Base-by-base conservation (phyloP, 1,140 invertebrate species). In the Orchestia grillus region DNA sequence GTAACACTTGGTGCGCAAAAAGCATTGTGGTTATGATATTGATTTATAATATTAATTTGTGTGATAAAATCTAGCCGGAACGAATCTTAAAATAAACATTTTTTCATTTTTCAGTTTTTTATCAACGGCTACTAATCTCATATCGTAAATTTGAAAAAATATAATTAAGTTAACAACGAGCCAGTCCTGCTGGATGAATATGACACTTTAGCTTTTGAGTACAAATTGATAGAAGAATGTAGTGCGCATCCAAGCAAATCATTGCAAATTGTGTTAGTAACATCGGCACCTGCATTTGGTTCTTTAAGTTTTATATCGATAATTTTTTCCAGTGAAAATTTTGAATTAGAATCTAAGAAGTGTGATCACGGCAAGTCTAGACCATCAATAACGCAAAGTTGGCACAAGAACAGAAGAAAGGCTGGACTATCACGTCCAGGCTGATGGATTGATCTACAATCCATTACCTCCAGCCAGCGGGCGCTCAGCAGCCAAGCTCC, bases 351-450 rank as follows among this genome's bases (percentile, higher is more conserved):
- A 77, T 36, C 28, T 36, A 23, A 77, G 62, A 77, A 77, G 62
- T 77, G 11, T 77, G 62, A 77, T 77, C 28, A 77, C 62, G 62
- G 11, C 36, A 28, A 77, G 62, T 77, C 62, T 77, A 77, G 62
- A 77, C 62, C 62, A 77, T 77, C 62, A 23, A 77, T 77, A 77
- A 77, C 11, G 62, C 62, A 77, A 77, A 77, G 62, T 77, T 77
- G 62, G 62, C 62, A 77, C 62, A 77, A 77, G 62, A 77, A 77
- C 62, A 77, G 62, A 77, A 77, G 62, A 77, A 77, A 77, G 62
- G 62, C 62, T 77, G 62, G 62, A 77, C 62, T 77, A 77, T 77
- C 62, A 77, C 62, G 62, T 77, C 62, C 62, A 77, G 62, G 62
- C 28, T 77, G 62, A 77, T 77, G 62, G 62, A 77, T 77, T 77